Percentiles rank a stretch among this genome's conserved stretches.
phyloP scores from a whole-genome alignment of 2,797 vertebrate genomes.

The Xenopus petersii region DNA sequence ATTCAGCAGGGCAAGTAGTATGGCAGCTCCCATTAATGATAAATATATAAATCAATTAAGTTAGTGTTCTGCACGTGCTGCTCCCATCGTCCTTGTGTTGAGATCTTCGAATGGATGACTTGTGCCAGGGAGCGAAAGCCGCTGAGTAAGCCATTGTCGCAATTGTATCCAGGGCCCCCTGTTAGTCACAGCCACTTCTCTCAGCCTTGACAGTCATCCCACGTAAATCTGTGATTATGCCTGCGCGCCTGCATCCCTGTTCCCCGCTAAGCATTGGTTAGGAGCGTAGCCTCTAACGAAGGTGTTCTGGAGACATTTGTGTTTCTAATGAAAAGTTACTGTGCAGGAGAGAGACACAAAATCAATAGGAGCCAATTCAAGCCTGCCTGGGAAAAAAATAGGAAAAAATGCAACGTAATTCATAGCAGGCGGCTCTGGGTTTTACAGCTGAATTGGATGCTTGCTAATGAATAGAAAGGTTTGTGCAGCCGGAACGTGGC shows the following conservation, averaged over 20 bases:
- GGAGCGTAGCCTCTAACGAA: slow-evolving; percentile 48
- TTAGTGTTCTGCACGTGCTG: no score
- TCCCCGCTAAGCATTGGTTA: slow-evolving; percentile 25
- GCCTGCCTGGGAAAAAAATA: slow-evolving; percentile 43
- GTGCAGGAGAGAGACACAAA: slow-evolving; percentile 60
- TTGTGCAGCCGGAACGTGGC: not conserved
- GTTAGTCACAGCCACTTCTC: slow-evolving; percentile 15
- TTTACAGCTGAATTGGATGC: not conserved
- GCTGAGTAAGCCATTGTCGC: slow-evolving; percentile 1
- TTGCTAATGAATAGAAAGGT: slow-evolving; percentile 31
- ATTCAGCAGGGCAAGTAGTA: no score
- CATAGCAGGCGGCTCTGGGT: slow-evolving; percentile 18
- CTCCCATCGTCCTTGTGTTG: not conserved
- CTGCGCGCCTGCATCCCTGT: slow-evolving; percentile 6
- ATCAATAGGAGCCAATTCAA: slow-evolving; percentile 67
- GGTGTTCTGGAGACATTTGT: slow-evolving; percentile 61
- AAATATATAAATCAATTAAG: no score
- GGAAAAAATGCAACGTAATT: slow-evolving; percentile 50
- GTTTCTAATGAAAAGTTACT: slow-evolving; percentile 64
- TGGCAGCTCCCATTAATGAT: no score
- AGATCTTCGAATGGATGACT: not conserved
- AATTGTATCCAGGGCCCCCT: slow-evolving; percentile 4
- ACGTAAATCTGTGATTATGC: slow-evolving; percentile 36
- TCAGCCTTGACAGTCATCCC: slow-evolving; percentile 34
- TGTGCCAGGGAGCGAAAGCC: not conserved